Percentiles rank a stretch among this genome's conserved stretches.
Evolutionary conservation across 2,797 vertebrate genomes (phyloP).

Genomic region (Eulemur coronatus): DNA sequence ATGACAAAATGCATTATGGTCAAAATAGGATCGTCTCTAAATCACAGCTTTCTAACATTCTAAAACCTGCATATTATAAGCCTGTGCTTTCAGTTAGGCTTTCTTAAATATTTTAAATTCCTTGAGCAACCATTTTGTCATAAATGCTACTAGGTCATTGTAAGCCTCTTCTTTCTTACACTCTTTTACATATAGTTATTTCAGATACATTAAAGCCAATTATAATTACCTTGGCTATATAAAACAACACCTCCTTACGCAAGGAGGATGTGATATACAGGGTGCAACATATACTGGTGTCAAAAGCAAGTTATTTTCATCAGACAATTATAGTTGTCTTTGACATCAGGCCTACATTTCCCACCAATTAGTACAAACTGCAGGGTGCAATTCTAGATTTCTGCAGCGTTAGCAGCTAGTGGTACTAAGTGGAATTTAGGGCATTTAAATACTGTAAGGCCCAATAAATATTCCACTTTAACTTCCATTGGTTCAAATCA

Average conservation of each 20-base stretch:
- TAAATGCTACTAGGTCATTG: constrained; percentile 79
- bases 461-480: constrained; percentile 75
- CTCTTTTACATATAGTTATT: constrained; percentile 77
- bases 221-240: constrained; percentile 86
- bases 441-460: constrained; percentile 77
- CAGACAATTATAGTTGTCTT: constrained; percentile 88
- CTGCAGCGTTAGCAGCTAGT: constrained; percentile 77
- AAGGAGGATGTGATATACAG: constrained; percentile 75
- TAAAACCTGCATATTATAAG: constrained; percentile 83
- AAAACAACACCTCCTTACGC: constrained; percentile 83
- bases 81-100: constrained; percentile 76
- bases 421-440: constrained; percentile 80
- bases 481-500: constrained; percentile 76
- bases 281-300: constrained; percentile 83
- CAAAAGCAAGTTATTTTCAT: constrained; percentile 87
- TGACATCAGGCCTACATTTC: constrained; percentile 84
- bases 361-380: constrained; percentile 87
- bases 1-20: constrained; percentile 89
- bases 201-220: constrained; percentile 85
- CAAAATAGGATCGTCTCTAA: constrained; percentile 84
- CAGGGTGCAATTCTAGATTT: constrained; percentile 86
- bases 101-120: constrained; percentile 30
- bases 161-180: constrained; percentile 73
- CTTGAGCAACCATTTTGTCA: constrained; percentile 67
- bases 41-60: constrained; percentile 81